Base-by-base conservation (phyloP, 1,140 invertebrate species). In the Asobara japonica region DNA sequence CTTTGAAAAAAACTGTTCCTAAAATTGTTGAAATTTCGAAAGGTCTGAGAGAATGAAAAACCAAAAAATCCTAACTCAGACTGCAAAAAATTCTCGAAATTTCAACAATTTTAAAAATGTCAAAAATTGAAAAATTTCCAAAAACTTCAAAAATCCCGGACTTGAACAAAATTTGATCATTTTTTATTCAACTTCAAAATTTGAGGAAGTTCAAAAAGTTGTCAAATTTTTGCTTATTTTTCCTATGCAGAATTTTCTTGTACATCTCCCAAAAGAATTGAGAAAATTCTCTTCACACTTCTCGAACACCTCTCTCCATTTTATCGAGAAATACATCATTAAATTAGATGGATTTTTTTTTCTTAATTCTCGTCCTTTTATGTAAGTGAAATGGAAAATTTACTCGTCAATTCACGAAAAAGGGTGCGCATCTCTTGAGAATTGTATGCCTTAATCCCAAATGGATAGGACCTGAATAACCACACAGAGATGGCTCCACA, bases 391-490 rank as follows among this genome's bases (percentile, higher is more conserved):
- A 56, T 56, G 51, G 51, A 56, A 56, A 56, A 56, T 56, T 56
- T 27, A 56, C 20, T 25, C 51, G 22, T 56, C 8, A 25, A 56
- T 7, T 22, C 18, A 20, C 51, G 18, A 22, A 56, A 56, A 56
- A 56, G 51, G 22, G 51, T n/a, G 31, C 5, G 22, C 51, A 56
- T 56, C 51, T 27, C 6, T 22, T 7, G n/a, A 16, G 22, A 18
- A 78, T 80, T 78, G 78, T 78, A 78, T 67, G 74, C 74, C 76
- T 80, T 81, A 79, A 80, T 81, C 77, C 79, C 62, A 72, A 72
- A 76, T 81, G 69, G 60, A 61, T 73, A 73, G 69, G 62, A 74
- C 77, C 79, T 72, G 48, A 60, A 22, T 30, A 62, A 69, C 36
- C 72, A 29, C 30, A 18, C 60, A 36, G 25, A 33, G 20, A 56